Base-by-base conservation (phyloP, 2,888 invertebrate genomes). In the Eristalis arbustorum region DNA sequence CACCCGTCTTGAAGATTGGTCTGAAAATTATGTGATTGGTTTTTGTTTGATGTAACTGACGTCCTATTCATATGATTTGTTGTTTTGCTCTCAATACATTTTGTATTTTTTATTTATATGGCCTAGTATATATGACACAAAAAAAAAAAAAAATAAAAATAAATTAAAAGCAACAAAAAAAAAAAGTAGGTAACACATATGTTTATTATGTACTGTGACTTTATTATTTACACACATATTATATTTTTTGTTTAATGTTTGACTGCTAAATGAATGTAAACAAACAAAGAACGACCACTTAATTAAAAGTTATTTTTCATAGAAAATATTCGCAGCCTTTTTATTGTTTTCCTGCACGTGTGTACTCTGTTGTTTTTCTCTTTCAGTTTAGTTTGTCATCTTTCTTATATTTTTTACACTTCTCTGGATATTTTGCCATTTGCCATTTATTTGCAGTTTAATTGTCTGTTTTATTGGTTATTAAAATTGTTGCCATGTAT, bases 271-370 rank as follows among this genome's bases (percentile, higher is more conserved):
- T 37, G 42, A 66, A 69, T 56, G 37, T 67, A 67, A 67, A 59
- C 49, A 62, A 11, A 42, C 63, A 8, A 67, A 67, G 61, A 74
- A 37, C 18, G 42, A 40, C 13, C 59, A 69, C 68, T 75, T 75
- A 63, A 73, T 80, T 80, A 73, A 80, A 22, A 62, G 68, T 73
- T 73, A 66, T 80, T 80, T 67, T 72, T 68, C 79, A 49, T 79
- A 79, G 67, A 79, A 77, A 25, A 28, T 62, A 2, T 63, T 2
- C 18, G 18, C 28, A 10, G 56, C 10, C 57, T 69, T 69, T 25
- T 77, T 18, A 28, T 57, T 77, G 28, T n/a, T 56, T 63, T 25
- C 13, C 18, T 49, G 49, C 49, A 49, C n/a, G 49, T 49, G 28
- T 72, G 6, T 22, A n/a, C 34, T 3, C 34, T 57, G n/a, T n/a